phyloP scores from a whole-genome alignment of 2,797 vertebrate species.

The Neomorphus geoffroyi region DNA sequence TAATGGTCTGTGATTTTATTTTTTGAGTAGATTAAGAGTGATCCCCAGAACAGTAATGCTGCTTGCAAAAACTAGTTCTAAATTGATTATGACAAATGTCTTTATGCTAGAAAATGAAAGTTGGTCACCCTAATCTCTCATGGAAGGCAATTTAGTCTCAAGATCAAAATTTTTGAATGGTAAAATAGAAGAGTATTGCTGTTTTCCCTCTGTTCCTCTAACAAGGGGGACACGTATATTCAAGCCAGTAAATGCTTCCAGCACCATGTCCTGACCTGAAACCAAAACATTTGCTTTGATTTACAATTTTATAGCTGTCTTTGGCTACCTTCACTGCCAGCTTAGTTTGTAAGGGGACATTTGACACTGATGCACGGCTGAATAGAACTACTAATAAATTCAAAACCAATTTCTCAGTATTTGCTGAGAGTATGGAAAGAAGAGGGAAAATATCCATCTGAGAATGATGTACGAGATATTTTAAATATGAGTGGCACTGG shows the following conservation, averaged over 20 bases:
- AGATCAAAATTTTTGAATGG: not conserved
- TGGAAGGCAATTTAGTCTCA: not conserved
- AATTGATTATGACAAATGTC: not conserved
- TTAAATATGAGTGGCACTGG: not conserved
- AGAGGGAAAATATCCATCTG: not conserved
- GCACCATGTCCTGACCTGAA: not conserved
- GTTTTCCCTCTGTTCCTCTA: not conserved
- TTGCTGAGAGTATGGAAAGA: not conserved
- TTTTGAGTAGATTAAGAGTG: not conserved
- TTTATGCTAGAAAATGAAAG: not conserved
- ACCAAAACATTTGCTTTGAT: not conserved
- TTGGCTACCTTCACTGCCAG: not conserved
- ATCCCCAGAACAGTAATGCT: not conserved
- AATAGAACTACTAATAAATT: not conserved
- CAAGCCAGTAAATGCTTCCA: not conserved
- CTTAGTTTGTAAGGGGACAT: not conserved
- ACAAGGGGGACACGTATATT: not conserved
- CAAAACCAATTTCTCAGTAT: not conserved
- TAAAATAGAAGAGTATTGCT: not conserved
- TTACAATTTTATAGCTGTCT: not conserved
- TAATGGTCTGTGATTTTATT: not conserved
- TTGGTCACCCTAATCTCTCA: not conserved
- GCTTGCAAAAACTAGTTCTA: not conserved
- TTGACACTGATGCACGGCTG: not conserved
- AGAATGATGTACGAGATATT: not conserved